Evolutionary conservation across 2,888 invertebrate species (phyloP).

Genomic region (Liodrosophila aerea): DNA sequence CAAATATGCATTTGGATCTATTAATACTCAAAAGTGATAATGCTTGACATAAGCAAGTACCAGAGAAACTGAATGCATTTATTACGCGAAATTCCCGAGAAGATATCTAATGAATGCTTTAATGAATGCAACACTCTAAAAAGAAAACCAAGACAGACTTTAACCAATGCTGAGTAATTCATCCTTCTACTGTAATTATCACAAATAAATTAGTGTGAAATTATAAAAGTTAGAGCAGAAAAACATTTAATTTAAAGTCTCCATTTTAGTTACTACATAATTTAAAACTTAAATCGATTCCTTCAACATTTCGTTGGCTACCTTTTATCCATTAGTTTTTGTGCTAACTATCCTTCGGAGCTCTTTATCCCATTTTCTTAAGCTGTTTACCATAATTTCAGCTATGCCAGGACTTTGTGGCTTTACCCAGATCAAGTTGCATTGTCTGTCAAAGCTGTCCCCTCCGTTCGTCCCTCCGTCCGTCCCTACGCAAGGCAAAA

Average conservation of each 20-base stretch:
- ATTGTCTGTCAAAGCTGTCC: slow-evolving; percentile 48
- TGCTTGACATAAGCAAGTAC: slow-evolving; percentile 55
- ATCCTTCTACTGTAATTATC: no score
- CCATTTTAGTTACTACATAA: no score
- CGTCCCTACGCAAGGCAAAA: background rate
- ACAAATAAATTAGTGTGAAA: no score
- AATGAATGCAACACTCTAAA: no score
- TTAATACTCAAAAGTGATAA: slow-evolving; percentile 70
- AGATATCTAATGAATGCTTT: no score
- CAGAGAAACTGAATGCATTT: no score
- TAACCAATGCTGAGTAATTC: no score
- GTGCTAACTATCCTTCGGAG: slow-evolving; percentile 2
- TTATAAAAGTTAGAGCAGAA: no score
- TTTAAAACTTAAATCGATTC: background rate
- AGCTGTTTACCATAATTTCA: slow-evolving; percentile 32
- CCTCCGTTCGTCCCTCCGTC: background rate
- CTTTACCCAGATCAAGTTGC: slow-evolving; percentile 60
- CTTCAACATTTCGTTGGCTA: background rate
- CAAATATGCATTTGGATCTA: slow-evolving; percentile 74
- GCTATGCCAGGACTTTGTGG: slow-evolving; percentile 47
- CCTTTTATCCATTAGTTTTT: slow-evolving; percentile 3
- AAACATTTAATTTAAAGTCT: no score
- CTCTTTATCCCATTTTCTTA: slow-evolving; percentile 40
- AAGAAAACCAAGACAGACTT: no score
- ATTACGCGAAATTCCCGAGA: no score